phyloP scores from a whole-genome alignment of 2,888 invertebrate genomes.

The Formica aserva region DNA sequence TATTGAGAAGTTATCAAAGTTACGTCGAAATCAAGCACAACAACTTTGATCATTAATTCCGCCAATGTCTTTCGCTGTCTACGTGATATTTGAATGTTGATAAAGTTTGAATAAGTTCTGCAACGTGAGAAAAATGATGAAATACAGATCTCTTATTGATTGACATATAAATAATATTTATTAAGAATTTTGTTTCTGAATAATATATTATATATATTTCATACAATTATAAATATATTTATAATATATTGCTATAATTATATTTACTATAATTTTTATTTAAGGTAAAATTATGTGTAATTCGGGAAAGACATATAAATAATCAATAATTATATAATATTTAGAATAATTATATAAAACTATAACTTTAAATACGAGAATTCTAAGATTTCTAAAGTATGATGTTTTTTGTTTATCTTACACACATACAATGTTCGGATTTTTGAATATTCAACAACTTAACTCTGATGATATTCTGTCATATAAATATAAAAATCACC shows the following conservation, averaged over 20 bases:
- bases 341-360: neutral
- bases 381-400: too few relatives aligned
- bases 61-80: neutral
- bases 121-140: conserved; percentile 2
- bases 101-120: conserved; percentile 28
- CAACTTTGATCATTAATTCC: neutral
- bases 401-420: neutral
- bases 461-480: neutral
- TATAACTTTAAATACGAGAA: neutral
- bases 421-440: neutral
- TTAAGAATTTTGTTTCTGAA: too few relatives aligned
- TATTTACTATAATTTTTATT: neutral
- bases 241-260: too few relatives aligned
- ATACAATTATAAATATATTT: too few relatives aligned
- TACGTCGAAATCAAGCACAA: neutral
- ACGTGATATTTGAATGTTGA: conserved; percentile 16
- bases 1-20: conserved; percentile 25
- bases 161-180: neutral
- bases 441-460: neutral
- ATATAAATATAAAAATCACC: neutral
- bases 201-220: too few relatives aligned
- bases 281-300: neutral
- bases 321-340: neutral
- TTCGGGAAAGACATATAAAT: neutral
- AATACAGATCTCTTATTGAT: neutral